Percentiles rank a stretch among this genome's conserved stretches.
Evolutionary conservation across 2,797 vertebrate genomes (phyloP).

Genomic region (Cetoscarus ocellatus): DNA sequence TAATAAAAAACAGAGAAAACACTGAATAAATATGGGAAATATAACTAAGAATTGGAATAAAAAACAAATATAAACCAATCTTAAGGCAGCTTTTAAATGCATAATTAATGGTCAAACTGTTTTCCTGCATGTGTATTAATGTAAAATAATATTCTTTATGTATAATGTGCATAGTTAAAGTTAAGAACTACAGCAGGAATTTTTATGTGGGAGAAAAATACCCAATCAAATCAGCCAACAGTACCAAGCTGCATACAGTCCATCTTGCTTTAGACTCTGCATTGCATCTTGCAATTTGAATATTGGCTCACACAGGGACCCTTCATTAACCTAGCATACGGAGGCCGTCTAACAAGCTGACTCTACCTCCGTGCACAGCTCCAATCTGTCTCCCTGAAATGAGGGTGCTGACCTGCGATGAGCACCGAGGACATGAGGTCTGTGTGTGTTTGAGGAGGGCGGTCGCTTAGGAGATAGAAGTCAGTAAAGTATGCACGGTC

Average conservation of each 20-base stretch:
- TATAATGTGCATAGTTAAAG: no score
- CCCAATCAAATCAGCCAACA: constrained; percentile 1
- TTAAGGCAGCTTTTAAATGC: no score
- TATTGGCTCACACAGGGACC: constrained; percentile 52
- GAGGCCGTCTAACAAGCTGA: constrained; percentile 66
- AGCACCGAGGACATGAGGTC: constrained; percentile 11
- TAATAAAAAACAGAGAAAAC: no score
- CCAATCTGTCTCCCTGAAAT: constrained; percentile 56
- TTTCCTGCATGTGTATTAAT: no score
- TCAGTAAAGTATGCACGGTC: constrained; percentile 76
- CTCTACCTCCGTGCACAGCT: constrained; percentile 59
- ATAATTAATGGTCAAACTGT: no score
- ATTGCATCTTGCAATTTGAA: constrained; percentile 55
- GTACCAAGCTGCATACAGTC: constrained; percentile 28
- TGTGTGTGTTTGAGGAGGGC: constrained; percentile 48
- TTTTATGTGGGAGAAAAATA: no score
- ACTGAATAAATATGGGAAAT: no score
- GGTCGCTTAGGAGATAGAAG: constrained; percentile 64
- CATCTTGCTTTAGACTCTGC: constrained; percentile 13
- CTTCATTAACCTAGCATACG: constrained; percentile 74
- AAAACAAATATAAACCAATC: no score
- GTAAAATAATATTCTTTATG: no score
- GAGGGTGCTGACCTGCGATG: constrained; percentile 46
- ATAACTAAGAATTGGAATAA: no score
- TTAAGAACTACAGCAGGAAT: no score